Conservation (phyloP, 2,888 invertebrate genomes). For the Mycalesis mineus region DNA sequence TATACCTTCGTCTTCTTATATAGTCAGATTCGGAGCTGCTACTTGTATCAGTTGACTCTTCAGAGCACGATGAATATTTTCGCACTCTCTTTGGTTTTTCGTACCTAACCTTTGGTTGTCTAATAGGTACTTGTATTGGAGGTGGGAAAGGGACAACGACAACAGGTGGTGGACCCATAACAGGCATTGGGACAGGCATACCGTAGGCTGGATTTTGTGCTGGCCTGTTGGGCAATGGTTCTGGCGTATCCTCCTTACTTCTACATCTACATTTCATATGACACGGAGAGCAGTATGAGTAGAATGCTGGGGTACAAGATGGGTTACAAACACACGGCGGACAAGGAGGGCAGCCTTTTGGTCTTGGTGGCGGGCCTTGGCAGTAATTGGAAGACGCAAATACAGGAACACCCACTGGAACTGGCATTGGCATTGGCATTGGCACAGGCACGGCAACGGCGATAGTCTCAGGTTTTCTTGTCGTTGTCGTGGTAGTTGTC, state of each 20-base stretch:
- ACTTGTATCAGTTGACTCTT: slow-evolving; percentile 26
- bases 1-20: slow-evolving; percentile 16
- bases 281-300: slow-evolving; percentile 60
- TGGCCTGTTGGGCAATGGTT: slow-evolving; percentile 16
- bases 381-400: slow-evolving; percentile 23
- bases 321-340: slow-evolving; percentile 60
- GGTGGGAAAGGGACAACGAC: slow-evolving; percentile 33
- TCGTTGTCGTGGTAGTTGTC: slow-evolving; percentile 25
- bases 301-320: slow-evolving; percentile 60
- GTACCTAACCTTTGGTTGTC: not conserved
- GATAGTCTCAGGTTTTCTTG: slow-evolving; percentile 20
- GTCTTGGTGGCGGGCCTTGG: slow-evolving; percentile 28
- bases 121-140: slow-evolving; percentile 13
- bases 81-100: slow-evolving; percentile 8
- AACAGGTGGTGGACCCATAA: slow-evolving; percentile 28
- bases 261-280: slow-evolving; percentile 48
- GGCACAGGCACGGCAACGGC: slow-evolving; percentile 41
- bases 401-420: slow-evolving; percentile 14
- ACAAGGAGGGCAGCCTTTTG: slow-evolving; percentile 52
- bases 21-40: slow-evolving; percentile 26
- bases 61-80: slow-evolving; percentile 23
- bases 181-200: slow-evolving; percentile 9
- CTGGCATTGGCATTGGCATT: slow-evolving; percentile 43
- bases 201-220: slow-evolving; percentile 12
- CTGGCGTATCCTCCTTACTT: slow-evolving; percentile 12